Conservation (phyloP, 2,113 vertebrate species). For the Nanorana parkeri region DNA sequence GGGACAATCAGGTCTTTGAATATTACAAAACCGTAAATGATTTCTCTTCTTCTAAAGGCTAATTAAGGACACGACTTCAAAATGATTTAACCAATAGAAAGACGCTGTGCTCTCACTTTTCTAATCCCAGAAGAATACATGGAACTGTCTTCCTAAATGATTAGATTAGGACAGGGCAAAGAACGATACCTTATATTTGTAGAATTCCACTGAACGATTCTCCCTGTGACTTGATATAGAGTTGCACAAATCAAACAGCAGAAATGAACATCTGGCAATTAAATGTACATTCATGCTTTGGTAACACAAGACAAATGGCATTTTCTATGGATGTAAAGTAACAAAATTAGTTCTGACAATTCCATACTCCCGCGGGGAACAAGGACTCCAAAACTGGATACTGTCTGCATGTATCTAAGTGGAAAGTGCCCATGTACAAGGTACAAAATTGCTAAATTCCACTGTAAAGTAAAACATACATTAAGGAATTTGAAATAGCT, state of each 20-base stretch:
- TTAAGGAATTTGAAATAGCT: neutral
- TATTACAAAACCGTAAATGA: neutral
- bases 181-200: neutral
- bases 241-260: constrained; percentile 40
- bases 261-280: constrained; percentile 39
- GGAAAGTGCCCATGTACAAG: neutral
- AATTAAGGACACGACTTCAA: neutral
- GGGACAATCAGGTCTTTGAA: neutral
- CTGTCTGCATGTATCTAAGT: neutral
- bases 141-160: neutral
- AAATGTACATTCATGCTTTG: constrained; percentile 33
- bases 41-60: neutral
- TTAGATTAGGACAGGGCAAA: constrained; percentile 2
- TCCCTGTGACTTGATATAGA: neutral
- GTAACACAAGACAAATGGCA: constrained; percentile 31
- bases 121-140: neutral
- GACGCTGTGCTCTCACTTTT: neutral
- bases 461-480: constrained; percentile 8
- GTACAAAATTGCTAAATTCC: constrained; percentile 5
- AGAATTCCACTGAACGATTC: neutral
- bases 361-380: neutral
- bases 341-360: constrained; percentile 35
- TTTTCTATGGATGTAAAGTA: constrained; percentile 25
- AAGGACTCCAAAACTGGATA: constrained; percentile 21
- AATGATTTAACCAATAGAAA: neutral